Evolutionary conservation across 1,140 invertebrate species (phyloP), one percentile per base, ranked within the genome.

Genomic region (Drosophila nasuta): DNA sequence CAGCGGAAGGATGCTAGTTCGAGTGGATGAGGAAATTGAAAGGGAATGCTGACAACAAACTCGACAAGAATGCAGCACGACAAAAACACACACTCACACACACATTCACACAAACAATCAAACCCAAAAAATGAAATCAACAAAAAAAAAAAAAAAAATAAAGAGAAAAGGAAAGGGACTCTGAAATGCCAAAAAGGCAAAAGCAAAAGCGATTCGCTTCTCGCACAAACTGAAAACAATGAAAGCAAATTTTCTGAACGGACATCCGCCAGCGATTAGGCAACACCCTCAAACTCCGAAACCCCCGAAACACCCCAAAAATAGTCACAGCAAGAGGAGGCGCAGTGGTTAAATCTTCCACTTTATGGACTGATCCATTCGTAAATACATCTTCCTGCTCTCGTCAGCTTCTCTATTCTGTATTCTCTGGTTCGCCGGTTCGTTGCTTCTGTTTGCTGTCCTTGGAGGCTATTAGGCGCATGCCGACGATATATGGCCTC

Each of bases 321-420:
- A 25, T 20, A 3, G 20, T 20, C 20, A 25, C 0, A 43, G 41
- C 2, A 20, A 10, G 35, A 1, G 35, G 35, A 48, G 17, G 11
- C 17, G 10, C 28, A 72, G 63, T 67, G 70, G 15, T 57, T 13
- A 66, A 81, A 93, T 83, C 94, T 94, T 96, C 94, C 10, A 97
- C 98, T 93, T 98, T 98, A 93, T 99, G 98, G 1, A 98, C 96
- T 5, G 98, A 48, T 62, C 93, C 98, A 98, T 78, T 97, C 96
- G 91, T 98, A 99, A 66, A 97, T 94, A 91, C 48, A 48, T 60
- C 58, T 20, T 48, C 13, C 41, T 13, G 8, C 4, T 20, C 59
- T 49, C 43, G 17, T 25, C 17, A 10, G 20, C 48, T 4, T 25
- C 20, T 46, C 13, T 46, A 15, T 25, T 25, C 43, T 45, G 43